Percentiles rank a stretch among this genome's conserved stretches.
Conservation (phyloP, 2,797 vertebrate species). For the Botia almorhae region DNA sequence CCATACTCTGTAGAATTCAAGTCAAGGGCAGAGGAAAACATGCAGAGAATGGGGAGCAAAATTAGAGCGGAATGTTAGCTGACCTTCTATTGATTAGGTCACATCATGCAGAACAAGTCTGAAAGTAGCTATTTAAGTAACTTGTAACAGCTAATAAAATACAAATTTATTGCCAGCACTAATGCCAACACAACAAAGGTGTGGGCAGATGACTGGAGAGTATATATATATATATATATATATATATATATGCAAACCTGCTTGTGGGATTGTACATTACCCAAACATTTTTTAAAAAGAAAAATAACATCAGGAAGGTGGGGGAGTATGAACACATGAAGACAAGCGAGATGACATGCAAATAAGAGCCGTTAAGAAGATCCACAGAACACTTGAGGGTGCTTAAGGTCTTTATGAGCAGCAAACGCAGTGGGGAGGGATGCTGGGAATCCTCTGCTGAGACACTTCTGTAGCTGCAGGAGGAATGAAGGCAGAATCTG, state of each 20-base stretch:
- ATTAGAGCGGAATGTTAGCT: conserved; percentile 56
- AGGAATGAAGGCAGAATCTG: conserved; percentile 70
- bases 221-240: too few relatives aligned
- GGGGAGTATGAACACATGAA: not conserved
- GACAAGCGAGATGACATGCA: not conserved
- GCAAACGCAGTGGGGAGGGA: conserved; percentile 19
- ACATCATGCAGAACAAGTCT: conserved; percentile 42
- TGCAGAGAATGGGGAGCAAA: conserved; percentile 60
- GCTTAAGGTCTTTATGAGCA: conserved; percentile 70
- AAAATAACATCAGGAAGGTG: not conserved
- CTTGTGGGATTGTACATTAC: not conserved
- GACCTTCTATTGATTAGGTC: conserved; percentile 61
- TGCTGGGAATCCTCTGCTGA: conserved; percentile 53
- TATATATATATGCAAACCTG: not conserved
- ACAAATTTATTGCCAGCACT: not conserved
- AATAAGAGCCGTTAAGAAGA: conserved; percentile 64
- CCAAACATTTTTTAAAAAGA: not conserved
- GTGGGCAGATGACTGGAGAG: not conserved
- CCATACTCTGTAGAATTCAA: conserved; percentile 52
- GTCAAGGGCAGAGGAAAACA: conserved; percentile 55
- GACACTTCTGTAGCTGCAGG: conserved; percentile 54
- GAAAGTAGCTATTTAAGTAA: not conserved
- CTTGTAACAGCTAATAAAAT: not conserved
- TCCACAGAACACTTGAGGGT: conserved; percentile 71
- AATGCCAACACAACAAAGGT: not conserved